Percentiles rank a stretch among this genome's conserved stretches.
These are phyloP conservation scores for Corythornis madagascariensis DNA, from an alignment of 2,113 vertebrate genomes.

Conservation along the genomic window DNA sequence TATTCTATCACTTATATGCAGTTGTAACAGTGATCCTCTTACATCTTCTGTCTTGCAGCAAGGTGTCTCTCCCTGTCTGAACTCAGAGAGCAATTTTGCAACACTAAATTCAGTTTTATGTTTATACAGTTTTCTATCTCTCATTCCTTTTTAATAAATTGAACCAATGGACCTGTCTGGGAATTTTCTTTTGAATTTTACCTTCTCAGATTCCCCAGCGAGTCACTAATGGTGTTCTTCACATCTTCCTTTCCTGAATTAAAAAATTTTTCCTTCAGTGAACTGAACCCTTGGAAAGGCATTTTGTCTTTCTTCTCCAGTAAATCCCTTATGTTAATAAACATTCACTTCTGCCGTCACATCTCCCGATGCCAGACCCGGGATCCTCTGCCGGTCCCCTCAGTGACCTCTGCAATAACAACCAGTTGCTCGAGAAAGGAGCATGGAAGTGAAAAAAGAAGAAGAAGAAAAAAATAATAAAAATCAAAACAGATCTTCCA, in stretches of 20 bases:
- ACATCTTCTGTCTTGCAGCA: background rate
- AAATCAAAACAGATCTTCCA: background rate
- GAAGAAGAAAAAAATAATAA: background rate
- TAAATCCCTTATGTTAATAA: constrained; percentile 18
- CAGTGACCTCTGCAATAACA: background rate
- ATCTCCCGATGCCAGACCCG: background rate
- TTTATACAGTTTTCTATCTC: background rate
- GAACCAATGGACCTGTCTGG: background rate
- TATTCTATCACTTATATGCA: background rate
- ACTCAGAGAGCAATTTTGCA: background rate
- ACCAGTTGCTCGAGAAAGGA: constrained; percentile 53
- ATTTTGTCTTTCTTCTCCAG: constrained; percentile 74
- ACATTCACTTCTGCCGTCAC: constrained; percentile 42
- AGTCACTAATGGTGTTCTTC: constrained; percentile 86
- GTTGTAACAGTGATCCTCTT: background rate
- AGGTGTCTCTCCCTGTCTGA: background rate
- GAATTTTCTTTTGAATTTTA: constrained; percentile 76
- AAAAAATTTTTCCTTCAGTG: constrained; percentile 87
- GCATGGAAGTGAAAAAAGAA: background rate
- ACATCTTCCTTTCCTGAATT: constrained; percentile 90
- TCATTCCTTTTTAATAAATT: background rate
- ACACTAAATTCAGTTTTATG: background rate
- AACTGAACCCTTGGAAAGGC: constrained; percentile 87
- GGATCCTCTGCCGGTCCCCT: background rate
- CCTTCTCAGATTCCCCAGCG: constrained; percentile 92